A percentile compares a stretch with the other conserved stretches of the same genome.
phyloP scores from a whole-genome alignment of 2,888 invertebrate genomes.

The Agonopterix subpropinquella region DNA sequence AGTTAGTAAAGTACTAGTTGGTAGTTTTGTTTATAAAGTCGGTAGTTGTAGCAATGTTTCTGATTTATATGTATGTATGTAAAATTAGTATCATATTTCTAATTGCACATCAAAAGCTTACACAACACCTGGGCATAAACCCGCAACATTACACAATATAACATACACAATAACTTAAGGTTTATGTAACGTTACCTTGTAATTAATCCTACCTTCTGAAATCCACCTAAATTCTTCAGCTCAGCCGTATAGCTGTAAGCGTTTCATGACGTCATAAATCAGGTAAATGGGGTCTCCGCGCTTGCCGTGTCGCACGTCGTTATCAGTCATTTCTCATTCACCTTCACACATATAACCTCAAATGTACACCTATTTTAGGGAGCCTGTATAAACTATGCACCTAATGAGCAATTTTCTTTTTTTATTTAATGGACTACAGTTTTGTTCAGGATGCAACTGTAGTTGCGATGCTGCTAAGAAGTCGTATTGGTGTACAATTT shows the following conservation, averaged over 20 bases:
- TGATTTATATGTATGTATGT: too few relatives aligned
- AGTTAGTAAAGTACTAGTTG: too few relatives aligned
- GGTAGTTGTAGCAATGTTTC: too few relatives aligned
- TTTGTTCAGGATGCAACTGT: too few relatives aligned
- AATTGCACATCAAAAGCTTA: too few relatives aligned
- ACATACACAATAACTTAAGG: neutral
- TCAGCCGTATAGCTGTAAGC: conserved; percentile 14
- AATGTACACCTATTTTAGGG: neutral
- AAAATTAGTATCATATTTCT: conserved; percentile 4
- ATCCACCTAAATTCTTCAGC: conserved; percentile 9
- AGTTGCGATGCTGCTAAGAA: too few relatives aligned
- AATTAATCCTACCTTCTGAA: conserved; percentile 7
- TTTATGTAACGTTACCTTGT: neutral
- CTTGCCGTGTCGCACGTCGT: conserved; percentile 31
- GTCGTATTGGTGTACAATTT: too few relatives aligned
- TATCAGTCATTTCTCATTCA: conserved; percentile 42
- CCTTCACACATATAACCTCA: conserved; percentile 2
- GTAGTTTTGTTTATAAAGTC: too few relatives aligned
- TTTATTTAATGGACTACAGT: too few relatives aligned
- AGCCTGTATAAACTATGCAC: neutral
- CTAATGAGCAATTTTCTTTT: too few relatives aligned
- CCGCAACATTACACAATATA: too few relatives aligned
- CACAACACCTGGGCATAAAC: too few relatives aligned
- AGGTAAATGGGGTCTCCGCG: conserved; percentile 39
- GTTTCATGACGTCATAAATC: conserved; percentile 42